These are phyloP conservation scores for Heteractis magnifica DNA, from an alignment of 92 coral and sea anemone genomes.

Conservation along the genomic window DNA sequence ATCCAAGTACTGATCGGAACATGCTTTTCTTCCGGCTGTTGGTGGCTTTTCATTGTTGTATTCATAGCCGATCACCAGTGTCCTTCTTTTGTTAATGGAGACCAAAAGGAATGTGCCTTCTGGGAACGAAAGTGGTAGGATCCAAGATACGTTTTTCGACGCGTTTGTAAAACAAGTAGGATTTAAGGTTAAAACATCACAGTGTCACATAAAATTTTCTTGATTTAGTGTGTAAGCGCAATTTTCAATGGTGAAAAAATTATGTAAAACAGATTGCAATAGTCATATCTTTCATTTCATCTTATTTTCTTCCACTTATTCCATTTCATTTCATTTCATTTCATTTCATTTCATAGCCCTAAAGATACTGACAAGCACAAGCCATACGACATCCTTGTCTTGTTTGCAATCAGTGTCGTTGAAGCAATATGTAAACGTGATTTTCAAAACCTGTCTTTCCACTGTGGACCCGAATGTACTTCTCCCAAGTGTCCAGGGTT, in stretches of 20 bases:
- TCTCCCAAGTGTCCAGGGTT: conserved; percentile 48
- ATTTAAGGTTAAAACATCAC: too few species aligned
- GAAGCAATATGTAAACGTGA: conserved; percentile 41
- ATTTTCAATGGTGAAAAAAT: too few species aligned
- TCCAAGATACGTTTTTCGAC: too few species aligned
- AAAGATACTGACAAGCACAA: not conserved
- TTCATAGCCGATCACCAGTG: not conserved
- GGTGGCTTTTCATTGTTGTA: not conserved
- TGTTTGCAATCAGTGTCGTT: conserved; percentile 29
- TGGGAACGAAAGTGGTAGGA: not conserved
- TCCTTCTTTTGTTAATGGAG: not conserved
- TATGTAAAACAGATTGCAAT: too few species aligned
- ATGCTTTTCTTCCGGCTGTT: too few species aligned
- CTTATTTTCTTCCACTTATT: too few species aligned
- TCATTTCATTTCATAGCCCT: not conserved
- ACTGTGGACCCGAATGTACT: conserved; percentile 66
- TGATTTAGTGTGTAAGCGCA: too few species aligned
- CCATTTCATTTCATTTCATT: not conserved
- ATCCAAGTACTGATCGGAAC: too few species aligned
- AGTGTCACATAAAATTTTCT: too few species aligned
- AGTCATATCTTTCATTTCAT: too few species aligned
- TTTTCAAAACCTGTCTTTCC: conserved; percentile 48
- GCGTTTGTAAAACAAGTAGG: too few species aligned
- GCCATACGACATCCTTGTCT: not conserved
- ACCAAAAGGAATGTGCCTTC: not conserved